A percentile compares a stretch with the other conserved stretches of the same genome.
Conservation (phyloP, 2,888 invertebrate species). For the Hyposoter didymator region DNA sequence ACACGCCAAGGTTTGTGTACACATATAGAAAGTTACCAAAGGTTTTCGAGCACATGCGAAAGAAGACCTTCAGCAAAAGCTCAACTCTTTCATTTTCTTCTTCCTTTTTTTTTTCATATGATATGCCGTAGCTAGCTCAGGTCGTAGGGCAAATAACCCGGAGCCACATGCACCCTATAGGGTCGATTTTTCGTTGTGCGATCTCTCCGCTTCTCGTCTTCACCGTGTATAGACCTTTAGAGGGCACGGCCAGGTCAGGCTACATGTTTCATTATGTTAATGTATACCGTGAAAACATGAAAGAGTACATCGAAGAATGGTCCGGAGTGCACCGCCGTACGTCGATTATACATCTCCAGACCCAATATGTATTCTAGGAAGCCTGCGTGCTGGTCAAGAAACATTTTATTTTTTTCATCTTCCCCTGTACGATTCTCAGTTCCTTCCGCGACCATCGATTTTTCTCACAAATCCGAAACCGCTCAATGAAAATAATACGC, state of each 20-base stretch:
- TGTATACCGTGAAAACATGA: constrained; percentile 61
- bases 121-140: constrained; percentile 31
- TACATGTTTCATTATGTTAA: constrained; percentile 67
- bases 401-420: not conserved
- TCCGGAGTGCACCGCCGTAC: constrained; percentile 44
- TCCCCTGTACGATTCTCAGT: not conserved
- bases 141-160: constrained; percentile 59
- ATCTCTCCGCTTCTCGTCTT: constrained; percentile 39
- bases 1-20: not conserved
- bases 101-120: not conserved
- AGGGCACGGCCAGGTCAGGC: constrained; percentile 25
- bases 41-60: constrained; percentile 25
- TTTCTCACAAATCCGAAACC: not conserved
- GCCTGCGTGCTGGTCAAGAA: not conserved
- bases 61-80: constrained; percentile 56
- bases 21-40: constrained; percentile 16
- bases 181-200: constrained; percentile 63
- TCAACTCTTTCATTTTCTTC: constrained; percentile 42
- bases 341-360: constrained; percentile 41
- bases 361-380: not conserved
- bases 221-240: constrained; percentile 33
- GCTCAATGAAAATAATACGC: not conserved
- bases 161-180: constrained; percentile 32
- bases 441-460: not conserved
- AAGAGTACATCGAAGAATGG: constrained; percentile 62